Evolutionary conservation across 2,888 invertebrate species (phyloP), one percentile per base, ranked within the genome.

Genomic region (Formica aserva): DNA sequence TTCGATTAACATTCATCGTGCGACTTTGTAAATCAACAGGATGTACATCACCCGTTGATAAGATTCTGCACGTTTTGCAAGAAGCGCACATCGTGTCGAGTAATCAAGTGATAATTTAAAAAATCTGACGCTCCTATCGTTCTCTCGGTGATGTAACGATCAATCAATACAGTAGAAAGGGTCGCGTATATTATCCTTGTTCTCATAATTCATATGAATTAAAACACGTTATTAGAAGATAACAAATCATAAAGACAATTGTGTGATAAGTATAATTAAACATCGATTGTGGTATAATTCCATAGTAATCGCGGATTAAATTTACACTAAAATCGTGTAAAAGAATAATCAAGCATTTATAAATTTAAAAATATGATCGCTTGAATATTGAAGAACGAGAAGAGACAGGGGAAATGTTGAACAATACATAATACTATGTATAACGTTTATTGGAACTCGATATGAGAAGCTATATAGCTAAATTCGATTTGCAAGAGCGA

Each of bases 41-140:
- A 78, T 78, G 72, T 60, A 45, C 35, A 78, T 78, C 52, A 35
- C 13, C 13, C 78, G 72, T 78, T 78, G 78, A 78, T 78, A 78
- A 78, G 60, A 78, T 26, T 72, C 32, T 57, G 71, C 71, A 32
- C 1, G 18, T 72, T 57, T 60, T 41, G 78, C 57, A 78, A 60
- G 26, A 71, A 35, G 11, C 8, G 57, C 41, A 1, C 57, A 9
- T 71, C 71, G 57, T 15, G 71, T 65, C 65, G 8, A 3, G 41
- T 60, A 72, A 57, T 78, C 78, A 22, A 45, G 45, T n/a, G 57
- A 78, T 45, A 72, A 78, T 78, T 78, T 45, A 72, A 78, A 52
- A 57, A 29, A 41, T 41, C 13, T 13, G 6, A 60, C 71, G 0
- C 38, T 38, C 22, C n/a, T 3, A 13, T 60, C 41, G 41, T 26